Percentiles rank a stretch among this genome's conserved stretches.
Conservation (phyloP, 2,113 vertebrate species). For the Dryoscopus gambensis region DNA sequence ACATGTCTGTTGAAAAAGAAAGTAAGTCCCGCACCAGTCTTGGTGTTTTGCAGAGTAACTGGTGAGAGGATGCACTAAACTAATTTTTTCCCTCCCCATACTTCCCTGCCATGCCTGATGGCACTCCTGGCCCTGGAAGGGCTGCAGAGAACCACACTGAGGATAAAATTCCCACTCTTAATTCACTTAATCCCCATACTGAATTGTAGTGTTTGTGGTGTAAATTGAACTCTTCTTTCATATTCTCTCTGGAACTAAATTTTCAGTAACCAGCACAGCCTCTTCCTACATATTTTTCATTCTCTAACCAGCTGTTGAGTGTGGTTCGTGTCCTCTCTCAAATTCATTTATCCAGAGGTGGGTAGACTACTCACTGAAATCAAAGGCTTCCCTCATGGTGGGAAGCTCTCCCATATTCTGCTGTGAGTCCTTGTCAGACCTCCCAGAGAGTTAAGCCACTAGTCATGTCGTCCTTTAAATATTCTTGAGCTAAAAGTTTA, state of each 20-base stretch:
- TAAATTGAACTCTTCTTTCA: background rate
- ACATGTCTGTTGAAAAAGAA: background rate
- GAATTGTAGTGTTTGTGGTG: background rate
- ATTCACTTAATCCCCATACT: background rate
- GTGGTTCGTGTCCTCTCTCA: background rate
- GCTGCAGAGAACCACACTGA: background rate
- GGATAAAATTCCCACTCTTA: background rate
- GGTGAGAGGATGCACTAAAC: background rate
- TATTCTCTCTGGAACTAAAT: background rate
- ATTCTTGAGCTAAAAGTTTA: background rate
- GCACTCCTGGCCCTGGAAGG: background rate
- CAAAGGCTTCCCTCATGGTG: background rate
- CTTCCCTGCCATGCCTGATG: background rate
- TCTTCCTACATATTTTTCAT: background rate
- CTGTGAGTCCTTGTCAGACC: background rate
- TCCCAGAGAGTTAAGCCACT: background rate
- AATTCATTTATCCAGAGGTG: background rate
- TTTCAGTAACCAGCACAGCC: background rate
- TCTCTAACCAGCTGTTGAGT: background rate
- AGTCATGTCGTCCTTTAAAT: background rate
- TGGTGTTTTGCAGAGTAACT: background rate
- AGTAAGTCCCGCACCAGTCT: background rate
- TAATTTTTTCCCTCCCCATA: background rate
- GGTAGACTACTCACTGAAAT: background rate
- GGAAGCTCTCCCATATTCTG: background rate